Evolutionary conservation across 1,140 invertebrate genomes (phyloP).

Genomic region (Drosophila triauraria): DNA sequence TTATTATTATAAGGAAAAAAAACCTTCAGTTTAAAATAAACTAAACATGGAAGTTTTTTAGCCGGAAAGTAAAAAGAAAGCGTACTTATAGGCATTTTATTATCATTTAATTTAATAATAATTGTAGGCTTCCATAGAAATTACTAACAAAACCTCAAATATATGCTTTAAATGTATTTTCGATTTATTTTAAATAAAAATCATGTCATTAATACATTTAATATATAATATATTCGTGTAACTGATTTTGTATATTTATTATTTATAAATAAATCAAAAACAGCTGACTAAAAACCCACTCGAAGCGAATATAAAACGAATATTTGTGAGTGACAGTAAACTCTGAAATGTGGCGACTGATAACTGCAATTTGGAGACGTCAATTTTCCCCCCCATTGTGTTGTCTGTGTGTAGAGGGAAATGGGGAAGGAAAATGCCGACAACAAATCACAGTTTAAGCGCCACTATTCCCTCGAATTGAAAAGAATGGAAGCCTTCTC

Average conservation of each 20-base stretch:
- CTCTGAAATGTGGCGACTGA: constrained; percentile 1
- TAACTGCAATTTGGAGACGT: constrained; percentile 10
- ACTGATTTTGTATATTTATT: background rate
- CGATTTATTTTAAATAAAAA: too few species aligned
- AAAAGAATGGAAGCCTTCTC: constrained; percentile 15
- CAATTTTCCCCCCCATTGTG: background rate
- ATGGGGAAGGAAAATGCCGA: constrained; percentile 8
- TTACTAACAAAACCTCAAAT: too few species aligned
- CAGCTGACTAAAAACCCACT: background rate
- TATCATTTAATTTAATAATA: too few species aligned
- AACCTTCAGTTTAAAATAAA: too few species aligned
- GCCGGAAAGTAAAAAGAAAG: too few species aligned
- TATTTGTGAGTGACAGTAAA: constrained; percentile 2
- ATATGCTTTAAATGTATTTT: too few species aligned
- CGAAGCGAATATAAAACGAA: background rate
- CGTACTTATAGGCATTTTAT: too few species aligned
- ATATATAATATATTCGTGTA: background rate
- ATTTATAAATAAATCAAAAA: background rate
- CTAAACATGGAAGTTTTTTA: too few species aligned
- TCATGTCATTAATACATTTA: background rate
- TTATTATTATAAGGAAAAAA: too few species aligned
- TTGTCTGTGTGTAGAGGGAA: background rate
- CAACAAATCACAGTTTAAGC: constrained; percentile 33
- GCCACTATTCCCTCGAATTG: constrained; percentile 20
- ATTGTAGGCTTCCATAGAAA: too few species aligned